Evolutionary conservation across 2,113 vertebrate genomes (phyloP), one percentile per base, ranked within the genome.

Genomic region (Silurus meridionalis): DNA sequence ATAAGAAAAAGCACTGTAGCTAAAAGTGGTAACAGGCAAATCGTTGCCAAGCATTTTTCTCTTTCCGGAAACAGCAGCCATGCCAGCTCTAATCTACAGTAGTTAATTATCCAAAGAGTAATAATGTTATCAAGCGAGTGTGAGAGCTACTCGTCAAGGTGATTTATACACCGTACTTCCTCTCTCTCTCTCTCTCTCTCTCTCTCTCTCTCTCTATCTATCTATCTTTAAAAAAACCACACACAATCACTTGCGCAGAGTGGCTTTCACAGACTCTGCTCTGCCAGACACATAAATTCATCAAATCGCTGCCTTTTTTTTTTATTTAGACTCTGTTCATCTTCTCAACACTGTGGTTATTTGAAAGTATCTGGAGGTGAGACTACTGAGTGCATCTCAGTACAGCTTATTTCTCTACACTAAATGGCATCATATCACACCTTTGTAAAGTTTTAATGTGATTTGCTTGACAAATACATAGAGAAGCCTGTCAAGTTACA

Each of bases 21-120:
- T 55, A 50, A 77, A 57, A 66, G 74, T 64, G 57, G 14, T 53
- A 23, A 67, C 23, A 79, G 55, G 63, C 10, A 58, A 66, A 80
- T 28, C 69, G 80, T 75, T 71, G 72, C 37, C 21, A 67, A 57
- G 79, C 63, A 75, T 69, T 52, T 60, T 64, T n/a, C 37, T 53
- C 28, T 82, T 5, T 23, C 25, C 9, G 50, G 50, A 25, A 53
- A 75, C 74, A 83, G 58, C 67, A 21, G 23, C 81, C 82, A 81
- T 82, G 50, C 84, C 69, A 72, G 82, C 79, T 66, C 78, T 89
- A 74, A 82, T 89, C 78, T 87, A 71, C 61, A 52, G 25, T 25
- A 25, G 63, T 83, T 89, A 89, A 89, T 89, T 87, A 85, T 87
- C 85, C 72, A 74, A 85, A 87, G 83, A 75, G 85, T 87, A 89